These are phyloP conservation scores for Stenoptilia bipunctidactyla DNA, from an alignment of 2,888 invertebrate species.

Conservation along the genomic window DNA sequence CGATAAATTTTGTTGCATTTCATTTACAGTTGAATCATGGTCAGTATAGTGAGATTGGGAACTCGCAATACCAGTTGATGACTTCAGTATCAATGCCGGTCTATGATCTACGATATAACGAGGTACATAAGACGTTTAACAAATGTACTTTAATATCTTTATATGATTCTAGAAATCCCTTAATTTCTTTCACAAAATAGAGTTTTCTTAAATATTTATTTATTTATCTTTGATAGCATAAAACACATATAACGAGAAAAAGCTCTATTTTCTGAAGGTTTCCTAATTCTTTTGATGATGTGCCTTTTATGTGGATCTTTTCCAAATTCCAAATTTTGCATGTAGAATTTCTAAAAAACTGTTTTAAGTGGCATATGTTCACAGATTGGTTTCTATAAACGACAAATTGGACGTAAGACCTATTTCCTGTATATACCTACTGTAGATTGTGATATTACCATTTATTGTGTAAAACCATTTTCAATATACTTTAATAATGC, in stretches of 20 bases:
- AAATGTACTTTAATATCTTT: no score
- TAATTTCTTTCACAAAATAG: no score
- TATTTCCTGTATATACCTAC: constrained; percentile 28
- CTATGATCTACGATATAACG: constrained; percentile 87
- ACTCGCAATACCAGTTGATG: constrained; percentile 83
- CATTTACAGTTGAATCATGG: constrained; percentile 69
- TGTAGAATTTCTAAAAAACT: constrained; percentile 30
- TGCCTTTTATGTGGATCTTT: constrained; percentile 5
- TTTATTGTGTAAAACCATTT: constrained; percentile 20
- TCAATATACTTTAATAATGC: constrained; percentile 57
- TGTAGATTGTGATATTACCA: constrained; percentile 15
- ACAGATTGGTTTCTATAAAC: constrained; percentile 55
- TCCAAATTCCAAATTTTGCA: constrained; percentile 45
- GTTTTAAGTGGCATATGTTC: constrained; percentile 40
- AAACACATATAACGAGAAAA: no score
- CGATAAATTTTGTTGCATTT: no score
- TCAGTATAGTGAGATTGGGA: constrained; percentile 72
- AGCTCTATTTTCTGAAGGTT: no score
- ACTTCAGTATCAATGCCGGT: constrained; percentile 95
- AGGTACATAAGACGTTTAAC: constrained; percentile 69
- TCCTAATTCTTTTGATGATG: not conserved
- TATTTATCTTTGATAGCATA: not conserved
- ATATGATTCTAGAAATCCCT: no score
- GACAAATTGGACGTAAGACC: constrained; percentile 59
- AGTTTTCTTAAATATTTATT: no score